Percentiles rank a stretch among this genome's conserved stretches.
Evolutionary conservation across 2,113 vertebrate genomes (phyloP).

Genomic region (Henicopernis longicauda): DNA sequence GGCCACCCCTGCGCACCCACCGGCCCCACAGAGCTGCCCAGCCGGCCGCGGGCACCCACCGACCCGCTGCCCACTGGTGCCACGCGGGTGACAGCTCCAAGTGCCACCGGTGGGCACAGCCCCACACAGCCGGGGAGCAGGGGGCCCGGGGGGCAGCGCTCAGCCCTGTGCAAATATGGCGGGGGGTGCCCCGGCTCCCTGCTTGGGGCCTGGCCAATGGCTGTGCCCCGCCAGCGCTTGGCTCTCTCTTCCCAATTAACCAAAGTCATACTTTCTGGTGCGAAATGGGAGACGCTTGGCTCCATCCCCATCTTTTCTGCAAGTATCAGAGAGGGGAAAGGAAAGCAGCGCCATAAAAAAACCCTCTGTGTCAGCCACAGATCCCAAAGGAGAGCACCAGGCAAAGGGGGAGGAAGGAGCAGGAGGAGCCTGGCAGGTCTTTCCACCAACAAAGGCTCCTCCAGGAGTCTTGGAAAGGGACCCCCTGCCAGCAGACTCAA

Average conservation of each 20-base stretch:
- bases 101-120: too few species aligned
- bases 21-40: too few species aligned
- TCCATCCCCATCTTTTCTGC: neutral
- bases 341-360: neutral
- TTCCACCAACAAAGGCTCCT: neutral
- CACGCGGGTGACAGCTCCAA: too few species aligned
- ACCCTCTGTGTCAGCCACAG: neutral
- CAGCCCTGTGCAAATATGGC: neutral
- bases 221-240: accelerated
- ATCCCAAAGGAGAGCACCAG: neutral
- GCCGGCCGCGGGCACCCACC: too few species aligned
- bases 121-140: neutral
- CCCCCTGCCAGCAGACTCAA: neutral
- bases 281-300: accelerated
- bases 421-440: neutral
- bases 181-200: accelerated
- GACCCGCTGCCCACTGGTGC: too few species aligned
- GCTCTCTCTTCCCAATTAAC: neutral
- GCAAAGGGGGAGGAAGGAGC: neutral
- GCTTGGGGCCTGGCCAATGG: accelerated
- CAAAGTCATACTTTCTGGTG: neutral
- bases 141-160: neutral
- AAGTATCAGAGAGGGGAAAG: neutral
- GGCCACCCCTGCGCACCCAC: too few species aligned
- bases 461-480: neutral